Percentiles rank a stretch among this genome's conserved stretches.
These are phyloP conservation scores for Aleiodes leptofemur DNA, from an alignment of 2,888 invertebrate species.

Conservation along the genomic window DNA sequence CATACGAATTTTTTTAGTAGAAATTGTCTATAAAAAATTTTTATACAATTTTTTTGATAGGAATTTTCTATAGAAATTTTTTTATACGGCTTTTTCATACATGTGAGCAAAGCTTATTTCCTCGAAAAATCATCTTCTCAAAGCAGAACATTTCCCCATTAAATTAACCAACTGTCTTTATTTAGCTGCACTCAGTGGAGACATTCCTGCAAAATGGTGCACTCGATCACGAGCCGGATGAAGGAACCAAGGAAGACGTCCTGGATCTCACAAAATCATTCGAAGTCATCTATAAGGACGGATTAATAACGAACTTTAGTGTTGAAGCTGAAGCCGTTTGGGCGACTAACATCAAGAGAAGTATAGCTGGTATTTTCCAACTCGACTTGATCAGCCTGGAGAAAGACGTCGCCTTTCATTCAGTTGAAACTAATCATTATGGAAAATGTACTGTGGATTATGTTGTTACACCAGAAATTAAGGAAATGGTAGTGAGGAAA, in stretches of 20 bases:
- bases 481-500: conserved; percentile 69
- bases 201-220: conserved; percentile 67
- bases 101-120: too few species aligned
- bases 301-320: conserved; percentile 69
- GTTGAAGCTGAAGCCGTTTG: conserved; percentile 78
- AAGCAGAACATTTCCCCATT: too few species aligned
- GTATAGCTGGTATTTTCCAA: conserved; percentile 81
- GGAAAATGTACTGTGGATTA: conserved; percentile 74
- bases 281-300: conserved; percentile 64
- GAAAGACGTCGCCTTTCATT: conserved; percentile 67
- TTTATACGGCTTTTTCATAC: too few species aligned
- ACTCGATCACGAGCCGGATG: conserved; percentile 52
- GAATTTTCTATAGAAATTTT: too few species aligned
- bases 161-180: conserved; percentile 32
- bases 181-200: conserved; percentile 65
- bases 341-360: conserved; percentile 83
- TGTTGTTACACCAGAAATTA: conserved; percentile 64
- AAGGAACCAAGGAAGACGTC: conserved; percentile 56
- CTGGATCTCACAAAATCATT: conserved; percentile 68
- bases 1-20: too few species aligned
- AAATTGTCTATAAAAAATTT: too few species aligned
- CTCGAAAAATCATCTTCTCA: too few species aligned
- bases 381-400: conserved; percentile 74
- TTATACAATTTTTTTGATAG: too few species aligned
- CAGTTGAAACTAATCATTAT: conserved; percentile 70